Conservation (phyloP, 2,888 invertebrate genomes). For the Erpobdella octoculata region DNA sequence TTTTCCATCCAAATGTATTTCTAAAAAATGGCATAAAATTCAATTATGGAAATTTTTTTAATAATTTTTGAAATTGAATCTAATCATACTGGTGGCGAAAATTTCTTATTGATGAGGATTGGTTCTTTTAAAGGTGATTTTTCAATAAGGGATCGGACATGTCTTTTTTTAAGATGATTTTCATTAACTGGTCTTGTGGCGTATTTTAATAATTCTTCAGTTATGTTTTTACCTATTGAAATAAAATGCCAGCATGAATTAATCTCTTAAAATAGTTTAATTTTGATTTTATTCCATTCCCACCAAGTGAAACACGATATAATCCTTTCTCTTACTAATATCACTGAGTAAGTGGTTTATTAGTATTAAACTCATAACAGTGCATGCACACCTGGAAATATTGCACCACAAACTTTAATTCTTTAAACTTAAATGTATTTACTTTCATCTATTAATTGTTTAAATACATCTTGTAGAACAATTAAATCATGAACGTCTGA, state of each 20-base stretch:
- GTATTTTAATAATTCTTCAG: conserved; percentile 12
- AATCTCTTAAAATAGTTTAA: too few species aligned
- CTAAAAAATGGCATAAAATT: conserved; percentile 7
- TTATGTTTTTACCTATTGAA: conserved; percentile 20
- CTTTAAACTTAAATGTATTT: too few species aligned
- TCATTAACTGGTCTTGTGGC: background rate
- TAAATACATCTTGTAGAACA: too few species aligned
- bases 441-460: too few species aligned
- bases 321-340: too few species aligned
- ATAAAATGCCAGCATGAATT: background rate
- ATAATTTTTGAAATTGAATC: background rate
- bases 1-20: conserved; percentile 32
- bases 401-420: too few species aligned
- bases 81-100: conserved; percentile 31
- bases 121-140: conserved; percentile 14
- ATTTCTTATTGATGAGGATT: conserved; percentile 29
- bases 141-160: background rate
- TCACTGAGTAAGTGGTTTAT: too few species aligned
- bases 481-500: too few species aligned
- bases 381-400: too few species aligned
- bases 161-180: background rate
- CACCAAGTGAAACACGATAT: too few species aligned
- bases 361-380: too few species aligned
- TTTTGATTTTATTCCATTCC: too few species aligned
- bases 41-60: background rate